A percentile compares a stretch with the other conserved stretches of the same genome.
phyloP scores from a whole-genome alignment of 2,113 vertebrate species.

The Cyanoramphus novaezelandiae region DNA sequence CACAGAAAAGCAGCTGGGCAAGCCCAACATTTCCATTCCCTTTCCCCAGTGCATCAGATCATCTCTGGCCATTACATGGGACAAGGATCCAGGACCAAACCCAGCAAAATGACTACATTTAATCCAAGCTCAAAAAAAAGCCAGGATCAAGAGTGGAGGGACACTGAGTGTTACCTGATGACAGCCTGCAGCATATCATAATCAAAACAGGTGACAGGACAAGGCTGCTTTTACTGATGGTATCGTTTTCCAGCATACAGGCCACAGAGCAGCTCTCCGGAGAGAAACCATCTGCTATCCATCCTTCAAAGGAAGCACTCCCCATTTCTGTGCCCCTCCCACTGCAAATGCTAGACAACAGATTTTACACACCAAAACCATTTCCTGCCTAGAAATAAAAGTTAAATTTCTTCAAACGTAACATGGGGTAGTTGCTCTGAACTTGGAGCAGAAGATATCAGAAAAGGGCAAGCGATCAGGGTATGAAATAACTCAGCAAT shows the following conservation, averaged over 20 bases:
- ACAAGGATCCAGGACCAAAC: not conserved
- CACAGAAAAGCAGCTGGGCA: not conserved
- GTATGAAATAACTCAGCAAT: not conserved
- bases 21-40: rapidly evolving
- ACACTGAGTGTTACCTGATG: not conserved
- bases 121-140: not conserved
- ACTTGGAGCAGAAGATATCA: not conserved
- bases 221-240: not conserved
- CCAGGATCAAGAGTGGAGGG: rapidly evolving
- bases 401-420: not conserved
- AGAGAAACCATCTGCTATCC: not conserved
- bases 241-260: rapidly evolving
- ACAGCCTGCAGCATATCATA: not conserved
- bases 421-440: not conserved
- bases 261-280: not conserved
- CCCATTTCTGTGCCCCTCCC: rapidly evolving
- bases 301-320: not conserved
- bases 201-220: not conserved
- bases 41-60: not conserved
- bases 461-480: not conserved
- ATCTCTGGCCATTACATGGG: not conserved
- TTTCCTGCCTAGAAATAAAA: not conserved
- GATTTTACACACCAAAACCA: not conserved
- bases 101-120: not conserved
- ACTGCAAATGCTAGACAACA: not conserved